These are phyloP conservation scores for Emydocephalus ijimae DNA, from an alignment of 2,113 vertebrate species.

Conservation along the genomic window DNA sequence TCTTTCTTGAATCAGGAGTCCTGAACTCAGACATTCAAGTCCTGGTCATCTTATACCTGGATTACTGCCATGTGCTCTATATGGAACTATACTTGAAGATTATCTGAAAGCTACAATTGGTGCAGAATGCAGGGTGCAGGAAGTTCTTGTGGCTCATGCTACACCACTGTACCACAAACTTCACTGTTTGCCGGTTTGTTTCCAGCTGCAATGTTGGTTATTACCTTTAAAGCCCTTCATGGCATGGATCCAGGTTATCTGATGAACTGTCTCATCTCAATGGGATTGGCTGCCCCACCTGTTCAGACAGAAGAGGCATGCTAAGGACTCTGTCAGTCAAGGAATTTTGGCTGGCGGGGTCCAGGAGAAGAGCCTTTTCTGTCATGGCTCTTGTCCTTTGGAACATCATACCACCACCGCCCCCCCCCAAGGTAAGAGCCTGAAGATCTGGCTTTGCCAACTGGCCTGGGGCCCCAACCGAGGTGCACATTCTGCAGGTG, in stretches of 20 bases:
- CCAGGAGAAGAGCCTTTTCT: neutral
- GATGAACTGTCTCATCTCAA: neutral
- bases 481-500: neutral
- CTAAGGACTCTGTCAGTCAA: neutral
- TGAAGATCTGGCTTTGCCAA: neutral
- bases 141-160: neutral
- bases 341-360: neutral
- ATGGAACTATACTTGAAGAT: neutral
- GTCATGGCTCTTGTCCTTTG: neutral
- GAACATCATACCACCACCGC: accelerated
- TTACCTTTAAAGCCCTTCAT: neutral
- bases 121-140: neutral
- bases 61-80: neutral
- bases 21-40: neutral
- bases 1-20: neutral
- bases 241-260: neutral
- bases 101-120: neutral
- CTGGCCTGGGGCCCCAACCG: neutral
- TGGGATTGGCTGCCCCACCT: neutral
- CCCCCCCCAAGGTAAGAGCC: too few relatives aligned
- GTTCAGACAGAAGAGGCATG: neutral
- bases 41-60: neutral
- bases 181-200: neutral
- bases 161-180: neutral
- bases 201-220: neutral